Base-by-base conservation (phyloP, 2,797 vertebrate species). In the Bradypodion pumilum region DNA sequence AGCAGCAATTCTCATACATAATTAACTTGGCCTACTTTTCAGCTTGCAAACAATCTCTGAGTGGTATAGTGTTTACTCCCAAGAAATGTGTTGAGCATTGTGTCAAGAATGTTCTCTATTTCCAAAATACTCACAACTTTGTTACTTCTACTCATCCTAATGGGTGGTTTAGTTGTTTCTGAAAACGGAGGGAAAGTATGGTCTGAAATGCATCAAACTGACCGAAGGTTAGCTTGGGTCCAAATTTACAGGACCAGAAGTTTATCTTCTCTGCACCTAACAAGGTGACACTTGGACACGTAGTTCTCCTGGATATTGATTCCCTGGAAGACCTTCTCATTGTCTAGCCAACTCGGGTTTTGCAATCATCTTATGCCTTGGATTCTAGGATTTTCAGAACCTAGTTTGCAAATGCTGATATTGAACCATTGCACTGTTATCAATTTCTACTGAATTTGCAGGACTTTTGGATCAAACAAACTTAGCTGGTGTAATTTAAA, bases 21-120 rank as follows among this genome's bases (percentile, higher is more conserved):
- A 60, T 70, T 40, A 74, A 29, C 44, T 44, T 86, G 83, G 63
- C 74, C 77, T 68, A 49, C n/a, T 82, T 12, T 65, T 85, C 60
- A 32, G 25, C 82, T 85, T 75, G 49, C 72, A 86, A 69, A 77
- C 42, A 59, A 52, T 82, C 82, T 87, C 68, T 35, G 87, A 86
- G 19, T 68, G 78, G 63, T 46, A n/a, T 49, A 21, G 73, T 62
- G 72, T 74, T 49, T 74, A 79, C 44, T 60, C 40, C 63, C 75
- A 19, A 87, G 6, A 40, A 56, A 42, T 15, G 40, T 80, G 1
- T 1, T 1, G 44, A 78, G 82, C 66, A 73, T 65, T 81, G 80
- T 73, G 37, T 5, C 66, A 68, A 2, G 83, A 59, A 44, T 29
- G 44, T 84, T 88, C 90, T 75, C 62, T 68, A 12, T 85, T 86